Conservation (phyloP, 2,888 invertebrate genomes). For the Beris morrisii region DNA sequence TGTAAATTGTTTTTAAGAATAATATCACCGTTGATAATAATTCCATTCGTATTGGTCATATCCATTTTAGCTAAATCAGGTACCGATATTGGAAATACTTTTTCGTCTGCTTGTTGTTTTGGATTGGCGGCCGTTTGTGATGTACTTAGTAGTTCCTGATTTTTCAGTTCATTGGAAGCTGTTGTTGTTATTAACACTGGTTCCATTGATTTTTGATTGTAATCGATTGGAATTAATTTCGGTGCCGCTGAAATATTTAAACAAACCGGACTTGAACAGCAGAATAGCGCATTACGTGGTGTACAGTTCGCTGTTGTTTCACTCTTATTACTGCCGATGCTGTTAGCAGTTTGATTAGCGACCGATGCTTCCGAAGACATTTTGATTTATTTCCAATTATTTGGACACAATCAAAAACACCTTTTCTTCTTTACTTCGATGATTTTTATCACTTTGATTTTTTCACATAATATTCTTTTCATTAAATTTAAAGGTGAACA, state of each 20-base stretch:
- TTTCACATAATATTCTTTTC: slow-evolving; percentile 10
- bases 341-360: not conserved
- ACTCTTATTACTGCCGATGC: slow-evolving; percentile 38
- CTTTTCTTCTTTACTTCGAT: not conserved
- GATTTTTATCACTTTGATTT: slow-evolving; percentile 10
- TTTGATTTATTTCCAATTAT: not conserved
- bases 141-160: slow-evolving; percentile 4
- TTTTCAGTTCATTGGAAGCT: not conserved
- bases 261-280: slow-evolving; percentile 44
- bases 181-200: not conserved
- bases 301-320: slow-evolving; percentile 52
- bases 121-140: not conserved
- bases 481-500: slow-evolving; percentile 6
- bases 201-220: slow-evolving; percentile 17
- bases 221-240: slow-evolving; percentile 41
- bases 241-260: slow-evolving; percentile 41
- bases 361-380: not conserved
- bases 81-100: slow-evolving; percentile 44
- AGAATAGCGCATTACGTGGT: slow-evolving; percentile 55
- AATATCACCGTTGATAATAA: slow-evolving; percentile 42
- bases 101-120: slow-evolving; percentile 12
- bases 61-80: slow-evolving; percentile 51
- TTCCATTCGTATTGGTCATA: slow-evolving; percentile 42
- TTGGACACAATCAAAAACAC: not conserved
- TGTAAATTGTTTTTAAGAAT: not conserved